phyloP scores from a whole-genome alignment of 1,140 invertebrate species.

The Akabosia matsudoensis region DNA sequence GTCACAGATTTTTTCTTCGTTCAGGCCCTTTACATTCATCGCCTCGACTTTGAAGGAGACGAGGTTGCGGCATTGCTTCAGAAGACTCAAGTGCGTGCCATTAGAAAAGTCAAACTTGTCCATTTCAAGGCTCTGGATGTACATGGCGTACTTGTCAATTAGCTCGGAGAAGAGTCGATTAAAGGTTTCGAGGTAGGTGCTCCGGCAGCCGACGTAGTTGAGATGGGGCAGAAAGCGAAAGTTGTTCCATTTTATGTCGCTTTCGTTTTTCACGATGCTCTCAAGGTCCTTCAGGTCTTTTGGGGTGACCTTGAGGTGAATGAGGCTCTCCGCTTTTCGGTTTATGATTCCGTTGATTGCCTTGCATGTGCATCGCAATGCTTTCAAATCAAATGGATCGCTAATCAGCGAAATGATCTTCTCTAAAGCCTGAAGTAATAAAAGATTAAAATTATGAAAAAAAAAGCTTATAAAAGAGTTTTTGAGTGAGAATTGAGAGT shows the following conservation, averaged over 20 bases:
- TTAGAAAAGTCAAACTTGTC: background rate
- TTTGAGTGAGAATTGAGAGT: background rate
- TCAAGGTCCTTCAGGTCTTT: constrained; percentile 4
- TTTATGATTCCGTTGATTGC: background rate
- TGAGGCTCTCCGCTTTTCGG: background rate
- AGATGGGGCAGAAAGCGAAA: background rate
- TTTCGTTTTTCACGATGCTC: background rate
- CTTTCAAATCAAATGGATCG: background rate
- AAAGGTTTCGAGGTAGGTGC: background rate
- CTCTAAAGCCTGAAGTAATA: background rate
- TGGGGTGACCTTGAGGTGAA: constrained; percentile 5
- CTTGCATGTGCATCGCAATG: background rate
- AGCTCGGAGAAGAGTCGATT: background rate
- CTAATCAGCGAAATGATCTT: background rate
- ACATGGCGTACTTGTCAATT: background rate
- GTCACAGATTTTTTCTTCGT: background rate
- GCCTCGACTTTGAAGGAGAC: background rate
- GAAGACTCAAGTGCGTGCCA: background rate
- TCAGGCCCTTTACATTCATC: background rate
- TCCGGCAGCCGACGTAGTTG: background rate
- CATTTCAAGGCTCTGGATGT: constrained; percentile 10
- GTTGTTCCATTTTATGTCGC: background rate
- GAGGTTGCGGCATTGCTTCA: background rate
- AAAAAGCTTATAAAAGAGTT: background rate
- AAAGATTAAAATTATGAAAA: background rate